Evolutionary conservation across 2,113 vertebrate genomes (phyloP).

Genomic region (Platycercus adscitus): DNA sequence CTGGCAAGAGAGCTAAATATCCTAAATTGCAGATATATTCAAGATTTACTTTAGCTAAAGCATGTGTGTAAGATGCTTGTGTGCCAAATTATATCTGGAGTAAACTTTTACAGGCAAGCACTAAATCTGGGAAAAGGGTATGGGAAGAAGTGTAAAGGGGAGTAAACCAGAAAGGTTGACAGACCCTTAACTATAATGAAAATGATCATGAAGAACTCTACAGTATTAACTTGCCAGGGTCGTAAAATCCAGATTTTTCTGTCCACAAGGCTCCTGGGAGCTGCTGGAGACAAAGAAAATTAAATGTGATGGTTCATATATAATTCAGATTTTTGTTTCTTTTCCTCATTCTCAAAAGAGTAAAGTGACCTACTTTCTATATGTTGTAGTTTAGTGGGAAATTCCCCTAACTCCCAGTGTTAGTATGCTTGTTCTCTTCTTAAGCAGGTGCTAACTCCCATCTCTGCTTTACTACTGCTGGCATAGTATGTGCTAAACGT

Average conservation of each 20-base stretch:
- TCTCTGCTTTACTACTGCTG: conserved; percentile 61
- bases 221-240: conserved; percentile 41
- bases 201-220: not conserved
- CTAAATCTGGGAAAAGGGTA: not conserved
- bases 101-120: conserved; percentile 35
- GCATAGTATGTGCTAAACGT: conserved; percentile 41
- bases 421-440: conserved; percentile 33
- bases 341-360: conserved; percentile 55
- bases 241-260: conserved; percentile 58
- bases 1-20: conserved; percentile 8
- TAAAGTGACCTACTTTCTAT: conserved; percentile 62
- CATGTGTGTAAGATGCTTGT: not conserved
- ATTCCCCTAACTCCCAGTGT: conserved; percentile 34
- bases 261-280: conserved; percentile 35
- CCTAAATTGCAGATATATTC: conserved; percentile 22
- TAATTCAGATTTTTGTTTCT: conserved; percentile 55
- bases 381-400: conserved; percentile 32
- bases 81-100: conserved; percentile 40
- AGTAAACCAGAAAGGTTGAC: conserved; percentile 13
- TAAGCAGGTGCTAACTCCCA: conserved; percentile 59
- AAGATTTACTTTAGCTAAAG: conserved; percentile 25
- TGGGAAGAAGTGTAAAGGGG: not conserved
- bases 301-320: conserved; percentile 48
- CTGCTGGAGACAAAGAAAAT: conserved; percentile 38
- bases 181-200: conserved; percentile 6